Evolutionary conservation across 2,888 invertebrate species (phyloP), one percentile per base, ranked within the genome.

Genomic region (Acanthococcus lagerstroemiae): DNA sequence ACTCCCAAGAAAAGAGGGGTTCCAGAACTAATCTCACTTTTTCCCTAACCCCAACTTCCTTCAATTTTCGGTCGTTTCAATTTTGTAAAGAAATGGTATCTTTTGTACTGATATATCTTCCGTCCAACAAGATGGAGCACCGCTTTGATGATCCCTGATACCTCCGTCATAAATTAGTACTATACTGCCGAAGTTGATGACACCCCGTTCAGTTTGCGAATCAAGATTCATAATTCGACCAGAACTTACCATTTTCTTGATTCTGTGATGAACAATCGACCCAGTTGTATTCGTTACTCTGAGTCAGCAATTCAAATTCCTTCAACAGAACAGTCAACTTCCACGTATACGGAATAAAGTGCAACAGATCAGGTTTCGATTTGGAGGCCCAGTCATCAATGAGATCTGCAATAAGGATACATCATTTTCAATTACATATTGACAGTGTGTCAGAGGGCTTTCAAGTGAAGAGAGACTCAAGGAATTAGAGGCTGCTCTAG

Each of bases 201-300:
- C n/a, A n/a, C n/a, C n/a, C n/a, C n/a, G n/a, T n/a, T n/a, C n/a
- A n/a, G n/a, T n/a, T n/a, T n/a, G n/a, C n/a, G n/a, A n/a, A n/a
- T n/a, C n/a, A n/a, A n/a, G n/a, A n/a, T n/a, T n/a, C n/a, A n/a
- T n/a, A n/a, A n/a, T n/a, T n/a, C n/a, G 55, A 17, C n/a, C n/a
- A n/a, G n/a, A n/a, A 72, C 73, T 72, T 73, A 77, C 92, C 86
- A 76, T 95, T 95, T 78, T 95, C 95, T 76, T 92, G 92, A 72
- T 92, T 90, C 57, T 93, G 91, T 25, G 94, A 94, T 65, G 94
- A 92, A 73, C 96, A 96, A 77, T 99, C 97, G 71, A 99, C 89
- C 99, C 97, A 99, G 77, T 99, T 99, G 77, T 91, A 91, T 75
- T 97, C 93, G 78, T 97, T 99, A 73, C 93, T 88, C 17, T 93